Evolutionary conservation across 2,797 vertebrate genomes (phyloP).

Genomic region (Clamator glandarius): DNA sequence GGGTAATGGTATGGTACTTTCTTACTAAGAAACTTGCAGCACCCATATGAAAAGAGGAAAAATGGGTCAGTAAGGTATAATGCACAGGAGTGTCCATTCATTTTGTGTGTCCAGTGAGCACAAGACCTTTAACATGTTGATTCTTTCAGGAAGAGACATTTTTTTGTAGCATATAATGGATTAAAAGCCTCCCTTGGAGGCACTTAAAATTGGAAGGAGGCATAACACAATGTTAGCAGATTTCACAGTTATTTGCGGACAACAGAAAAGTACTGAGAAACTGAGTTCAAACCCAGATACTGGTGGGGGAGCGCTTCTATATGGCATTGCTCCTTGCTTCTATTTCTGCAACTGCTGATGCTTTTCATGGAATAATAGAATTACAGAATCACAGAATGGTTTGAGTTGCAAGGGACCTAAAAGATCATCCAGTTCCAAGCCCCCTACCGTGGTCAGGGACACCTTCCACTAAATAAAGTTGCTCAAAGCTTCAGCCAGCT

Average conservation of each 20-base stretch:
- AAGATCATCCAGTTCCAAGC: too few relatives aligned
- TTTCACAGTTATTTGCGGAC: not conserved
- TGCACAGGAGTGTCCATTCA: not conserved
- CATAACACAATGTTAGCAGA: not conserved
- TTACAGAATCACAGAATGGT: too few relatives aligned
- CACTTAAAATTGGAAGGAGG: not conserved
- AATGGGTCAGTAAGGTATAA: not conserved
- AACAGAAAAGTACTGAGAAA: not conserved
- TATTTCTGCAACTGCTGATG: not conserved
- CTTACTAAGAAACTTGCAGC: not conserved
- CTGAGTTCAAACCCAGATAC: not conserved
- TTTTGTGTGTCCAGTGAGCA: not conserved
- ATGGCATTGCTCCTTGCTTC: not conserved
- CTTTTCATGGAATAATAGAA: not conserved
- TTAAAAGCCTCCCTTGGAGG: not conserved
- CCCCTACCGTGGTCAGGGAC: too few relatives aligned
- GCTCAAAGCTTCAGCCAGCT: too few relatives aligned
- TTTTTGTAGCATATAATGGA: not conserved
- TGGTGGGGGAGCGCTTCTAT: not conserved
- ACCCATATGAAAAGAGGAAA: not conserved
- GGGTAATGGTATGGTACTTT: not conserved
- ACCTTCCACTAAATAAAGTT: too few relatives aligned
- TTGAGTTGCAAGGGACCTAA: too few relatives aligned
- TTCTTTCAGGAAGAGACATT: not conserved
- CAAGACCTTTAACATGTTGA: not conserved